Conservation (phyloP, 2,888 invertebrate species). For the Volucella inanis region DNA sequence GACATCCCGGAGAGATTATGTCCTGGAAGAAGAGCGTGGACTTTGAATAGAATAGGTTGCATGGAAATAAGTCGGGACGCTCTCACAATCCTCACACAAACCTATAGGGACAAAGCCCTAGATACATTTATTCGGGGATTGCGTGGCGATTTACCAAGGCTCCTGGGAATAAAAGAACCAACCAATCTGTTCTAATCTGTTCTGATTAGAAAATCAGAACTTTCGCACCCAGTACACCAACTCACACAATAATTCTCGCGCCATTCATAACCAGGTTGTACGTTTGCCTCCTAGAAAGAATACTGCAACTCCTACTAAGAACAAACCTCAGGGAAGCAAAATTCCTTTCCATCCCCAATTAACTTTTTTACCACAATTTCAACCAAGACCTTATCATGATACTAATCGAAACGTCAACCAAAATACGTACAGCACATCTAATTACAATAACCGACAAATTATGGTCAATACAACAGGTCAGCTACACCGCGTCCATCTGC, state of each 20-base stretch:
- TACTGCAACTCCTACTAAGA: too few relatives aligned
- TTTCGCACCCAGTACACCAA: too few relatives aligned
- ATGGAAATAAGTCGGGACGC: constrained; percentile 30
- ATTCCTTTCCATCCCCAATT: too few relatives aligned
- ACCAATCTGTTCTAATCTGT: constrained; percentile 22
- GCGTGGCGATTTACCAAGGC: constrained; percentile 64
- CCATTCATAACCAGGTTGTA: too few relatives aligned
- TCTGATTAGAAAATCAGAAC: constrained; percentile 34
- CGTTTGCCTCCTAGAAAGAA: too few relatives aligned
- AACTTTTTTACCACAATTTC: too few relatives aligned
- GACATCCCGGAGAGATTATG: constrained; percentile 37
- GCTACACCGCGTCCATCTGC: constrained; percentile 2
- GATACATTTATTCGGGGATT: constrained; percentile 60
- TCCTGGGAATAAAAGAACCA: constrained; percentile 62
- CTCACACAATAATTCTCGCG: too few relatives aligned
- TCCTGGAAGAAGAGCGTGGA: constrained; percentile 52
- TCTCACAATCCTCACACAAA: constrained; percentile 6
- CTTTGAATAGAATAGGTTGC: constrained; percentile 36
- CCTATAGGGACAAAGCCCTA: constrained; percentile 42
- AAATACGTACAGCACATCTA: background rate
- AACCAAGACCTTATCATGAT: too few relatives aligned
- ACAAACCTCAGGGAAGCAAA: too few relatives aligned
- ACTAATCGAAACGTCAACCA: background rate
- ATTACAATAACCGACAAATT: background rate
- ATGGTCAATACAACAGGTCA: background rate